Percentiles rank a stretch among this genome's conserved stretches.
phyloP scores from a whole-genome alignment of 2,113 vertebrate species.

The Cephalopterus ornatus region DNA sequence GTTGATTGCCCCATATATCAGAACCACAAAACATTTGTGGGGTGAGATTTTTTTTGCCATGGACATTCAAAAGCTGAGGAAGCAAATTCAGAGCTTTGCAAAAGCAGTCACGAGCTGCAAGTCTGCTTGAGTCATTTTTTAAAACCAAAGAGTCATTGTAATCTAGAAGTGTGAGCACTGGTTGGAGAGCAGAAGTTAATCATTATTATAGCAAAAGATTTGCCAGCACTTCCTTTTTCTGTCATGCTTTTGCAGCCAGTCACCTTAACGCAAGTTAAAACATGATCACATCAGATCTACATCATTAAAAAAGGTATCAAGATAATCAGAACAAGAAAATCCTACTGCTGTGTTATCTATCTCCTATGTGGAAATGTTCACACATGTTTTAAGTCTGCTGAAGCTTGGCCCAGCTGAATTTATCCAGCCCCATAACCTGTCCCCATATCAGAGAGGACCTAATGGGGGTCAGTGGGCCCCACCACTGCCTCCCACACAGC shows the following conservation, averaged over 20 bases:
- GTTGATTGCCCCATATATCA: neutral
- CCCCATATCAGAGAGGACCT: neutral
- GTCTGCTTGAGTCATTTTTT: neutral
- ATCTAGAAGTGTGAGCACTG: neutral
- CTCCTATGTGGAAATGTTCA: rapidly evolving
- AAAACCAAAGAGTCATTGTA: neutral
- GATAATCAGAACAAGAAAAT: neutral
- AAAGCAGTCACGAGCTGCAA: rapidly evolving
- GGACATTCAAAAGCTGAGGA: neutral
- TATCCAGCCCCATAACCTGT: neutral
- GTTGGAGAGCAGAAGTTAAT: neutral
- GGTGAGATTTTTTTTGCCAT: neutral
- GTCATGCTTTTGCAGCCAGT: neutral
- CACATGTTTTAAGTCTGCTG: neutral
- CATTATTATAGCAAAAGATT: neutral
- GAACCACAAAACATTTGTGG: neutral
- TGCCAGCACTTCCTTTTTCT: neutral
- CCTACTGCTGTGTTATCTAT: neutral
- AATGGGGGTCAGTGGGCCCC: rapidly evolving
- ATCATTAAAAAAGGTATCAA: neutral
- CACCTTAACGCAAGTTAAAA: neutral
- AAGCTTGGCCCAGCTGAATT: neutral
- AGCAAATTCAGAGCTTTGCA: neutral
- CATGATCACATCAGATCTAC: rapidly evolving
- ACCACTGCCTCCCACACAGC: rapidly evolving